A percentile compares a stretch with the other conserved stretches of the same genome.
These are phyloP conservation scores for Erebia aethiops DNA, from an alignment of 2,888 invertebrate species.

Conservation along the genomic window DNA sequence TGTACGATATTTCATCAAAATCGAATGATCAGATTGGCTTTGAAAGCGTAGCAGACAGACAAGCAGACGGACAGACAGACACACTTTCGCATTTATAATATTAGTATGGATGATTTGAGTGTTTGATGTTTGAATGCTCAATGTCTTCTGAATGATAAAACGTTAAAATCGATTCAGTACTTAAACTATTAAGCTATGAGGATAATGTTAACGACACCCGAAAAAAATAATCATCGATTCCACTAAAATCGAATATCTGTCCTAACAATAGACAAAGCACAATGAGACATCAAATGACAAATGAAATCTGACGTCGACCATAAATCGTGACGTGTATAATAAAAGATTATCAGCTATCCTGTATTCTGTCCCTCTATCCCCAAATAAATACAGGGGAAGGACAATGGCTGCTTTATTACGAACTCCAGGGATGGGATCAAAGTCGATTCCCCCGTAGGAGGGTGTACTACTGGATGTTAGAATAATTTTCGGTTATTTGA, in stretches of 20 bases:
- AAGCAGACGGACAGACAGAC: no score
- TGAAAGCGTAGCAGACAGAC: no score
- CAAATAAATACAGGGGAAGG: conserved; percentile 76
- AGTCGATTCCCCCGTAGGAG: conserved; percentile 41
- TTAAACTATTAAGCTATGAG: no score
- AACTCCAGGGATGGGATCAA: conserved; percentile 49
- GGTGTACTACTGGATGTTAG: conserved; percentile 25
- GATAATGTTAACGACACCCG: no score
- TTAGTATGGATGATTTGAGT: no score
- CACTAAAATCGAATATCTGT: conserved; percentile 34
- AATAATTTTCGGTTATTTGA: conserved; percentile 21
- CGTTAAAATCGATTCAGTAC: no score
- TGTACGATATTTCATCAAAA: no score
- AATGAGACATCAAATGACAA: conserved; percentile 63
- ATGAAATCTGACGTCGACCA: conserved; percentile 72
- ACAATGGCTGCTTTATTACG: conserved; percentile 76
- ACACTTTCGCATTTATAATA: no score
- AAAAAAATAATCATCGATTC: conserved; percentile 30
- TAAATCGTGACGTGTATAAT: conserved; percentile 75
- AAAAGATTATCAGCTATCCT: conserved; percentile 72
- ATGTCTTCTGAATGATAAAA: no score
- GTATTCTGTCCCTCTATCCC: conserved; percentile 44
- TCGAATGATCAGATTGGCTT: no score
- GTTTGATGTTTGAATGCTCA: not conserved
- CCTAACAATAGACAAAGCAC: conserved; percentile 39